phyloP scores from a whole-genome alignment of 2,797 vertebrate genomes.

The Huso huso region DNA sequence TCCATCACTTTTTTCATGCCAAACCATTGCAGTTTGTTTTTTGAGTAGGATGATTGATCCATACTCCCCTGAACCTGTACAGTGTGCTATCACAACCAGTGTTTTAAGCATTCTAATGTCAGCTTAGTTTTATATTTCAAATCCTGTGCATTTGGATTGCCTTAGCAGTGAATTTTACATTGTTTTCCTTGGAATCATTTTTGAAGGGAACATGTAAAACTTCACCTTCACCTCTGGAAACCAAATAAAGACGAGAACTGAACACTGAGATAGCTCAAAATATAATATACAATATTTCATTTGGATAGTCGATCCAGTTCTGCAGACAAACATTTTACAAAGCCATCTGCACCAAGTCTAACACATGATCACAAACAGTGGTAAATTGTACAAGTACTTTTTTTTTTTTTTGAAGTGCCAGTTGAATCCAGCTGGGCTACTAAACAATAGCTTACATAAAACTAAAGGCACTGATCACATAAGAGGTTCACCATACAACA shows the following conservation, averaged over 20 bases:
- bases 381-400: not conserved
- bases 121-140: no score
- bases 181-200: constrained; percentile 3
- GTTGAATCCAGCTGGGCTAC: not conserved
- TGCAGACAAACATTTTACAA: constrained; percentile 16
- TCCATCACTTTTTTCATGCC: no score
- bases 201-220: constrained; percentile 1
- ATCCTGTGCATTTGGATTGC: not conserved
- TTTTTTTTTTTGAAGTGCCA: not conserved
- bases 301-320: constrained; percentile 34
- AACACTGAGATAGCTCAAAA: not conserved
- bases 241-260: not conserved
- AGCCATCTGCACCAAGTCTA: not conserved
- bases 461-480: not conserved
- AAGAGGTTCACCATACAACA: not conserved
- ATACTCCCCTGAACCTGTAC: no score
- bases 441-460: not conserved
- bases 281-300: constrained; percentile 33
- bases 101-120: no score
- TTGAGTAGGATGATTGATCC: no score
- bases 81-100: no score
- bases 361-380: not conserved
- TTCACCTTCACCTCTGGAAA: not conserved
- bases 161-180: not conserved
- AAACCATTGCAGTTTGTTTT: no score